A percentile compares a stretch with the other conserved stretches of the same genome.
These are phyloP conservation scores for Andrena fulva DNA, from an alignment of 2,888 invertebrate genomes.

Conservation along the genomic window DNA sequence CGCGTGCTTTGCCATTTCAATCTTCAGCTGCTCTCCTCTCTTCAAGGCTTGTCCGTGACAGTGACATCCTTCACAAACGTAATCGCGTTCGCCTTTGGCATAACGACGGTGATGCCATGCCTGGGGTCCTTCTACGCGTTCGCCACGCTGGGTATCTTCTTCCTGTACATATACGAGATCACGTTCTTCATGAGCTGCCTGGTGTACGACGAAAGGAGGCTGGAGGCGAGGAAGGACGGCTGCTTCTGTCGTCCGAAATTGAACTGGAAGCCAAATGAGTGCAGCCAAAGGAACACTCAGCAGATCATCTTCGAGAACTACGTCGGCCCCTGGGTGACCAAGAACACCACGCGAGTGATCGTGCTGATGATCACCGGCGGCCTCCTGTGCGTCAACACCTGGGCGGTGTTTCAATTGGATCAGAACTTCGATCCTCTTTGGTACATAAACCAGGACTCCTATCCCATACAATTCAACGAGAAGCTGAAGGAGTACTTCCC, in stretches of 20 bases:
- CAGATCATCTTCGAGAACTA: constrained; percentile 82
- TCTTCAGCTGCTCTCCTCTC: background rate
- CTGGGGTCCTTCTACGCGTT: constrained; percentile 86
- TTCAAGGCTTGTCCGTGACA: constrained; percentile 84
- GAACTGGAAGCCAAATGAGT: constrained; percentile 83
- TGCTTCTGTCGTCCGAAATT: constrained; percentile 77
- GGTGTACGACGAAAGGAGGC: constrained; percentile 84
- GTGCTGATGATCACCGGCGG: constrained; percentile 80
- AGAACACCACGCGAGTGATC: constrained; percentile 81
- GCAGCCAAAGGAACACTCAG: constrained; percentile 83
- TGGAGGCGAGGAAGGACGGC: constrained; percentile 79
- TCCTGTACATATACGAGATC: constrained; percentile 84
- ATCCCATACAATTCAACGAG: constrained; percentile 81
- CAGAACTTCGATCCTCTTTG: constrained; percentile 84
- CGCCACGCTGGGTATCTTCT: constrained; percentile 85
- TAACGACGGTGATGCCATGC: constrained; percentile 85
- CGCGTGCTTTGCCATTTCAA: background rate
- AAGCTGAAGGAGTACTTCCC: constrained; percentile 81
- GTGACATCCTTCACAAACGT: constrained; percentile 86
- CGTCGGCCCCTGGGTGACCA: constrained; percentile 82
- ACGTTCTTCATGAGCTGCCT: constrained; percentile 85
- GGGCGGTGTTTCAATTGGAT: constrained; percentile 80
- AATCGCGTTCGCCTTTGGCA: constrained; percentile 85
- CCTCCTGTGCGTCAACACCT: constrained; percentile 81
- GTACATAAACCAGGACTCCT: constrained; percentile 83